These are phyloP conservation scores for Platyura marginata DNA, from an alignment of 1,140 invertebrate genomes.

Conservation along the genomic window DNA sequence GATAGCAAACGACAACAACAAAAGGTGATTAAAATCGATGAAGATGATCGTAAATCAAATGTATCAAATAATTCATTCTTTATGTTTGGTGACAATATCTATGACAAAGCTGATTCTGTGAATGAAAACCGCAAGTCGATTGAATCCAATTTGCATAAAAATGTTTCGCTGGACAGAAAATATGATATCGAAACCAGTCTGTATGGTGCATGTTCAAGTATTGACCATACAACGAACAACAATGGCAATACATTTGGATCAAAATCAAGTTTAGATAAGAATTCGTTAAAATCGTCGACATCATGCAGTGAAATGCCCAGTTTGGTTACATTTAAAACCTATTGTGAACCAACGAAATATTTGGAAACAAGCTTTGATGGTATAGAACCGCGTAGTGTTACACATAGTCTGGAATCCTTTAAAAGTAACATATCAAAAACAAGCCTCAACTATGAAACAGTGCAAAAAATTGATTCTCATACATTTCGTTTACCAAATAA, in stretches of 20 bases:
- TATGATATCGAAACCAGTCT: too few relatives aligned
- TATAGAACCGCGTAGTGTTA: not conserved
- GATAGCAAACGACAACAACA: too few relatives aligned
- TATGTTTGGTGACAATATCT: not conserved
- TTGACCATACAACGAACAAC: too few relatives aligned
- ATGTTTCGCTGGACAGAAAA: too few relatives aligned
- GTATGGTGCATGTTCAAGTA: too few relatives aligned
- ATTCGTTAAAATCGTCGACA: not conserved
- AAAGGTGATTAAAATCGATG: too few relatives aligned
- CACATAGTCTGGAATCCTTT: not conserved
- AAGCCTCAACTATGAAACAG: slow-evolving; percentile 1
- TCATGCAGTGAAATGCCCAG: not conserved
- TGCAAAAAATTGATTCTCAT: not conserved
- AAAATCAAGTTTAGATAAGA: not conserved
- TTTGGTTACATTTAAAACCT: slow-evolving; percentile 4
- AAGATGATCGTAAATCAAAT: not conserved
- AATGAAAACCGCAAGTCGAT: not conserved
- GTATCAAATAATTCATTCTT: not conserved
- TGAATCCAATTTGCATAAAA: not conserved
- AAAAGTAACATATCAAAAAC: not conserved
- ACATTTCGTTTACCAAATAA: not conserved
- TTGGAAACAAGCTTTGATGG: slow-evolving; percentile 4
- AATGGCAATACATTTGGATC: not conserved
- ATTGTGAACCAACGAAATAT: not conserved
- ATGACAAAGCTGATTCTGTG: slow-evolving; percentile 2